Evolutionary conservation across 2,888 invertebrate genomes (phyloP).

Genomic region (Coleophora flavipennella): DNA sequence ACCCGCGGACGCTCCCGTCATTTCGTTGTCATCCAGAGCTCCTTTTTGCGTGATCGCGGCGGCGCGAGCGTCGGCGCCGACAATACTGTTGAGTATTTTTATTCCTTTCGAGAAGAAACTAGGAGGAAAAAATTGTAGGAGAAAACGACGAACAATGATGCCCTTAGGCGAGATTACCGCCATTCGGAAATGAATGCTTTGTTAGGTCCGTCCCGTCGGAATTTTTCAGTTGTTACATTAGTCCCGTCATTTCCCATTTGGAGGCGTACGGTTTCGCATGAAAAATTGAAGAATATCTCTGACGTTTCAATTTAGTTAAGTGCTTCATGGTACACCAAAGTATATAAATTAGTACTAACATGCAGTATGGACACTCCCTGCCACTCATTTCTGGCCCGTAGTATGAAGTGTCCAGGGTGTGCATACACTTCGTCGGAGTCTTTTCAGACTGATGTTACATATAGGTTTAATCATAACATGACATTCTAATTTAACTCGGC

Average conservation of each 20-base stretch:
- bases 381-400: too few species aligned
- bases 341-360: too few species aligned
- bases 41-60: slow-evolving; percentile 62
- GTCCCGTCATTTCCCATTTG: slow-evolving; percentile 61
- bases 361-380: too few species aligned
- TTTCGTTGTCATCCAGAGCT: slow-evolving; percentile 67
- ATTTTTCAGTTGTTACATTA: slow-evolving; percentile 66
- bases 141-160: slow-evolving; percentile 68
- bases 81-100: slow-evolving; percentile 68
- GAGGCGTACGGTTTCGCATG: slow-evolving; percentile 34
- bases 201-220: slow-evolving; percentile 53
- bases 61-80: slow-evolving; percentile 61
- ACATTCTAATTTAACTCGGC: too few species aligned
- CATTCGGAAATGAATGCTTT: slow-evolving; percentile 71
- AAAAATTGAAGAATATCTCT: slow-evolving; percentile 45
- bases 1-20: slow-evolving; percentile 62
- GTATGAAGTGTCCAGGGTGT: too few species aligned
- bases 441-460: too few species aligned
- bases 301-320: slow-evolving; percentile 40
- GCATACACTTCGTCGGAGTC: too few species aligned
- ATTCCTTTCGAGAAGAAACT: slow-evolving; percentile 62
- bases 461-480: too few species aligned
- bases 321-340: slow-evolving; percentile 20
- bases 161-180: slow-evolving; percentile 71
- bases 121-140: slow-evolving; percentile 48